phyloP scores from a whole-genome alignment of 2,113 vertebrate species.

The Nothobranchius furzeri region DNA sequence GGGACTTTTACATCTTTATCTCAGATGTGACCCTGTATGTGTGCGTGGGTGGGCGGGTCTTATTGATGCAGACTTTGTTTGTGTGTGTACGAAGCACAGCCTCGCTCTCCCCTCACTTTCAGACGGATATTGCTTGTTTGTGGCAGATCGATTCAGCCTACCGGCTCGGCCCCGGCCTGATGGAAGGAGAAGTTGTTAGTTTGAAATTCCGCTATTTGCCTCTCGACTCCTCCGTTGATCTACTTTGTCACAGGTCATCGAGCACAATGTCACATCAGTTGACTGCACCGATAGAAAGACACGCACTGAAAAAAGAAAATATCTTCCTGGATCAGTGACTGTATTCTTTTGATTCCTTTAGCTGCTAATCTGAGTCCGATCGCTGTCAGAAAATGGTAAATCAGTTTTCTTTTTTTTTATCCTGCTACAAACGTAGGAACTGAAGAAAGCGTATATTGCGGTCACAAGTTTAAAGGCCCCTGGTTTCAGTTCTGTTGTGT shows the following conservation, averaged over 20 bases:
- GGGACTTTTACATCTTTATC: constrained; percentile 24
- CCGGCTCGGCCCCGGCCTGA: constrained; percentile 37
- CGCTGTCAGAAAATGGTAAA: constrained; percentile 18
- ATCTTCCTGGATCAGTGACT: constrained; percentile 34
- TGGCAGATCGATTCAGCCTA: constrained; percentile 64
- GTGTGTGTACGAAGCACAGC: constrained; percentile 32
- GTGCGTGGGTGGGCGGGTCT: constrained; percentile 29
- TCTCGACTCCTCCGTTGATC: constrained; percentile 64
- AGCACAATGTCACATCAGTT: constrained; percentile 59
- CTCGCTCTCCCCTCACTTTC: constrained; percentile 32
- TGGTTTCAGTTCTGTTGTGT: background rate
- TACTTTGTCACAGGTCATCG: constrained; percentile 66
- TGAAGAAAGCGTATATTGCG: background rate
- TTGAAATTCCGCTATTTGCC: constrained; percentile 63
- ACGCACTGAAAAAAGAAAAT: constrained; percentile 20
- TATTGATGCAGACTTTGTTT: constrained; percentile 41
- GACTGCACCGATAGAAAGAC: constrained; percentile 52
- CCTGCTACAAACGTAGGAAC: constrained; percentile 3
- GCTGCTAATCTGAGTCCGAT: constrained; percentile 13
- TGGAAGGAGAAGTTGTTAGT: constrained; percentile 61
- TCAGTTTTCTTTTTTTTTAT: background rate
- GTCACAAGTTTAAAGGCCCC: background rate
- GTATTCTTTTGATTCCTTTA: constrained; percentile 36
- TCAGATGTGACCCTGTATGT: constrained; percentile 18
- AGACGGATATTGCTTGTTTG: constrained; percentile 53